Conservation (phyloP, 2,113 vertebrate genomes). For the Xenopus borealis region DNA sequence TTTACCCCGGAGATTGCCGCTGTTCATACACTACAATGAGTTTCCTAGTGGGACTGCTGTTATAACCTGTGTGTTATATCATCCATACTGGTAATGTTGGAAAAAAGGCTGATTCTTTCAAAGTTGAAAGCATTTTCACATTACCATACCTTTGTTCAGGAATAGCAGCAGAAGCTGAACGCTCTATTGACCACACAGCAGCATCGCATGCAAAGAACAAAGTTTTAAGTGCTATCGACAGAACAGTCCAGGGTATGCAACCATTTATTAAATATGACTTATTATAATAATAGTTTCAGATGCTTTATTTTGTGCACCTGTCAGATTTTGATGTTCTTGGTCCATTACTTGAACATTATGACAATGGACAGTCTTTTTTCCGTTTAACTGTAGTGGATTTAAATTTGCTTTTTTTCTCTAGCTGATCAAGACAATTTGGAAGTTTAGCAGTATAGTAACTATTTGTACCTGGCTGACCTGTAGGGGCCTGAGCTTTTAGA, state of each 20-base stretch:
- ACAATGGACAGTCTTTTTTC: neutral
- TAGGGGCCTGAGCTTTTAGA: neutral
- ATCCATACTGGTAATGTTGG: neutral
- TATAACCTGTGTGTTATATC: neutral
- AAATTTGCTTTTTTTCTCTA: neutral
- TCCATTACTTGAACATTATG: slow-evolving; percentile 2
- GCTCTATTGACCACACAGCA: neutral
- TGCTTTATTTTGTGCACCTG: neutral
- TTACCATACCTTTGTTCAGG: neutral
- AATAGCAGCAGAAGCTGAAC: neutral
- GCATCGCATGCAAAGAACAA: neutral
- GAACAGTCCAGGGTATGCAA: neutral
- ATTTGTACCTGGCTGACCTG: neutral
- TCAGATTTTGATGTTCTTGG: slow-evolving; percentile 1
- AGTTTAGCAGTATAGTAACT: neutral
- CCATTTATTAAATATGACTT: neutral
- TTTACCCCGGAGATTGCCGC: slow-evolving; percentile 1
- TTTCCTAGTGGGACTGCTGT: neutral
- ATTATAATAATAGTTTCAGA: neutral
- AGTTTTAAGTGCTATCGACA: neutral
- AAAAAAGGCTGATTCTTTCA: neutral
- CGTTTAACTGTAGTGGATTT: neutral
- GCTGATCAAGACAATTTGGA: neutral
- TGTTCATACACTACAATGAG: neutral
- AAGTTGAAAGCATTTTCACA: neutral